Conservation (phyloP, 2,797 vertebrate genomes). For the Novumbra hubbsi region DNA sequence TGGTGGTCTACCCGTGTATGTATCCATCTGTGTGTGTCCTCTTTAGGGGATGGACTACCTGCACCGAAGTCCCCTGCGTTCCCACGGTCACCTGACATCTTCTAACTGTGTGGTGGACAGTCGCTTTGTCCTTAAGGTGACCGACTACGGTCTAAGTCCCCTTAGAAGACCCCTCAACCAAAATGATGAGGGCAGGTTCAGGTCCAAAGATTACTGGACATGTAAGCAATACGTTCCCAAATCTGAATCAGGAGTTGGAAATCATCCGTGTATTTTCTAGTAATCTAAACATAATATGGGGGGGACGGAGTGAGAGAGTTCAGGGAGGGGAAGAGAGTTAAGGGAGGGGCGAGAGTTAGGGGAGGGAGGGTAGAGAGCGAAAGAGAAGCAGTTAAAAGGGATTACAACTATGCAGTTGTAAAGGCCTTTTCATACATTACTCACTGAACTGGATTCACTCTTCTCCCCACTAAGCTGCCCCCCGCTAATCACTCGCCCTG, state of each 20-base stretch:
- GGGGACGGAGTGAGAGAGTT: neutral
- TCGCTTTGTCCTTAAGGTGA: slow-evolving; percentile 53
- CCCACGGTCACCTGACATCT: slow-evolving; percentile 48
- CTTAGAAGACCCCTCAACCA: slow-evolving; percentile 27
- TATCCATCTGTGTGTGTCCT: slow-evolving; percentile 1
- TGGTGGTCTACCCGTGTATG: neutral
- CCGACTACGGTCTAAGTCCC: slow-evolving; percentile 43
- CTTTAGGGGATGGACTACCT: slow-evolving; percentile 52
- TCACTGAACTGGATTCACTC: neutral
- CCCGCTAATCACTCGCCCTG: neutral
- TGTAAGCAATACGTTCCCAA: slow-evolving; percentile 28
- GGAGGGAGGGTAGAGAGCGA: neutral
- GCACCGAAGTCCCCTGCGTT: slow-evolving; percentile 43
- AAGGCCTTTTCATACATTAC: neutral
- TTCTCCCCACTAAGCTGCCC: too few species aligned
- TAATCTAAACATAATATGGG: neutral
- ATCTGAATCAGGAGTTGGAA: neutral
- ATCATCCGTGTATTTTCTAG: neutral
- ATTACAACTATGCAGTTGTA: neutral
- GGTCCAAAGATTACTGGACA: slow-evolving; percentile 22
- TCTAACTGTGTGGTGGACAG: slow-evolving; percentile 57
- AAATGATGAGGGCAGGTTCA: neutral
- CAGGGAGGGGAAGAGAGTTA: neutral
- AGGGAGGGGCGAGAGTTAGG: neutral
- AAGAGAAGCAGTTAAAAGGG: neutral